Base-by-base conservation (phyloP, 2,113 vertebrate species). In the Telmatochromis sp. region DNA sequence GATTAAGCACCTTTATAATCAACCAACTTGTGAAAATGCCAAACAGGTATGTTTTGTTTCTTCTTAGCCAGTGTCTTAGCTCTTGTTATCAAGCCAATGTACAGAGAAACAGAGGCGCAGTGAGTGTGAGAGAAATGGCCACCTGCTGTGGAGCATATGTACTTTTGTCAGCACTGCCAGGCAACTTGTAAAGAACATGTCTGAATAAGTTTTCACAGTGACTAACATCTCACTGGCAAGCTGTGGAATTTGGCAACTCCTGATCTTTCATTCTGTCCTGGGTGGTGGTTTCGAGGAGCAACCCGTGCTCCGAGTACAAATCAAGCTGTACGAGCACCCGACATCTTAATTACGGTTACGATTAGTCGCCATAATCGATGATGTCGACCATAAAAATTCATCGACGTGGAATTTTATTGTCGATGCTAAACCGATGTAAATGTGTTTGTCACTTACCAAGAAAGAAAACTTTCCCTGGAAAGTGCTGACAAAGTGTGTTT, bases 101-200 rank as follows among this genome's bases (percentile, higher is more conserved):
- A 40, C 75, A 73, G 1, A 31, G 17, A 54, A 55, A 82, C 31
- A 26, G 15, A 45, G 60, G 45, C 10, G 15, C 60, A 47, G 63
- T 31, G 31, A 21, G 71, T 31, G 33, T 9, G 68, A 35, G 87
- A 60, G 81, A 68, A 45, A 53, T 7, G 81, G 47, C 84, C 7
- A n/a, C 91, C 86, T 51, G 17, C 92, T 87, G 90, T 21, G 89
- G 89, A 73, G 81, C 92, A 89, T 87, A 89, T 88, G 90, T 23
- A 51, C 80, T 65, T 83, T 79, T 73, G 50, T 83, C 63, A 57
- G 82, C 65, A 15, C 87, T 82, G 87, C 86, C 86, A 58, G 71
- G 58, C 21, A 78, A 85, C 84, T 88, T 37, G 83, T 55, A 85
- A 88, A 89, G 53, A 88, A 85, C 21, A 50, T 68, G 79, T 91